A percentile compares a stretch with the other conserved stretches of the same genome.
Conservation (phyloP, 2,888 invertebrate species). For the Athalia cordata region DNA sequence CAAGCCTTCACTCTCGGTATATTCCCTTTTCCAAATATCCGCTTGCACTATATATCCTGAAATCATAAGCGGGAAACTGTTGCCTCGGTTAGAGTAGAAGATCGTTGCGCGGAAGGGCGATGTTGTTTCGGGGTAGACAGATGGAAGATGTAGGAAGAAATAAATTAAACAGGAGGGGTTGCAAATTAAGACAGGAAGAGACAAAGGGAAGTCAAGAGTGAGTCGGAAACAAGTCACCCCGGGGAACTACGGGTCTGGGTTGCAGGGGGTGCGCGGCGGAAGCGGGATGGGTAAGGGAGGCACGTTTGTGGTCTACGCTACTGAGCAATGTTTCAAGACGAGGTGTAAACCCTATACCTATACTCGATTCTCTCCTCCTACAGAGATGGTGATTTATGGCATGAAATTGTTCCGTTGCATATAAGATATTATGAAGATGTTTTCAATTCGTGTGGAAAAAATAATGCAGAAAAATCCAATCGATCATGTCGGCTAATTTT, state of each 20-base stretch:
- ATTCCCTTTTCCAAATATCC: conserved; percentile 7
- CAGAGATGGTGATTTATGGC: background rate
- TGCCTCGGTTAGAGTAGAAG: background rate
- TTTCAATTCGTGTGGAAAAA: background rate
- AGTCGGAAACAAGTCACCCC: conserved; percentile 47
- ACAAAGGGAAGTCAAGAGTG: conserved; percentile 48
- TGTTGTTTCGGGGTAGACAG: conserved; percentile 46
- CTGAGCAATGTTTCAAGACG: conserved; percentile 41
- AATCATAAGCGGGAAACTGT: conserved; percentile 15
- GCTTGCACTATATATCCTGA: conserved; percentile 11
- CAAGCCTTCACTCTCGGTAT: conserved; percentile 20
- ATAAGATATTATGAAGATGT: background rate
- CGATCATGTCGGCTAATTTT: conserved; percentile 11
- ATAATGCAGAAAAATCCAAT: background rate
- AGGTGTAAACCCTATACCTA: conserved; percentile 9
- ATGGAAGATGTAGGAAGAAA: conserved; percentile 47
- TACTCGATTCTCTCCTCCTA: conserved; percentile 14
- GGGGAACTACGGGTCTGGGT: conserved; percentile 33
- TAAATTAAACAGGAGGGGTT: conserved; percentile 46
- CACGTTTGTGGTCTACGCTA: conserved; percentile 41
- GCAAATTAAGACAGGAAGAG: conserved; percentile 48
- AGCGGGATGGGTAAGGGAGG: conserved; percentile 23
- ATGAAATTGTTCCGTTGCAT: conserved; percentile 2
- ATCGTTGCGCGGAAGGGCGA: background rate
- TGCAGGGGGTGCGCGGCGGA: conserved; percentile 24